These are phyloP conservation scores for Ethmia dodecea DNA, from an alignment of 2,888 invertebrate species.

Conservation along the genomic window DNA sequence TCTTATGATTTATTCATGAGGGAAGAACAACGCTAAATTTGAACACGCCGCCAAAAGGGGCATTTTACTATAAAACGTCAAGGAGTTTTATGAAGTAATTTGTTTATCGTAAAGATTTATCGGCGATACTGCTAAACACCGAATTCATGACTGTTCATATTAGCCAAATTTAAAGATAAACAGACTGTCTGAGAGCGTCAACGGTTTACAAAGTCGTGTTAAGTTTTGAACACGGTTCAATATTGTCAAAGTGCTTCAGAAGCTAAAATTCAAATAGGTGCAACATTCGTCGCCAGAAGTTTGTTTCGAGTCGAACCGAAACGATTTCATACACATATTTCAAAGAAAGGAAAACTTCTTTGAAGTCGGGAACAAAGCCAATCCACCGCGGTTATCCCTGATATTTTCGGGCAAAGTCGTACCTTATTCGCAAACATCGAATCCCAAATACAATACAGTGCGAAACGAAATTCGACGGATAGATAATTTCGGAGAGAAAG, in stretches of 20 bases:
- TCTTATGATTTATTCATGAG: slow-evolving; percentile 77
- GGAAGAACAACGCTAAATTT: slow-evolving; percentile 63
- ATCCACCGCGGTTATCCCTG: slow-evolving; percentile 72
- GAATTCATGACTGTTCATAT: slow-evolving; percentile 2
- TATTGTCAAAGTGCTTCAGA: slow-evolving; percentile 6
- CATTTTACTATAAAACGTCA: slow-evolving; percentile 55
- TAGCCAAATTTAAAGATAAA: slow-evolving; percentile 1
- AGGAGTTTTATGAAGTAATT: slow-evolving; percentile 62
- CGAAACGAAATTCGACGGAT: slow-evolving; percentile 76
- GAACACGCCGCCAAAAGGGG: slow-evolving; percentile 48
- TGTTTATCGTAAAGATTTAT: slow-evolving; percentile 46
- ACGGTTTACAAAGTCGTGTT: too few species aligned
- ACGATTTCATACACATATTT: slow-evolving; percentile 65
- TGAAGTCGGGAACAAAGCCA: slow-evolving; percentile 75
- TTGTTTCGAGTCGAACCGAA: slow-evolving; percentile 29
- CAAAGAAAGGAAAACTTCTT: slow-evolving; percentile 63
- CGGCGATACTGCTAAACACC: slow-evolving; percentile 5
- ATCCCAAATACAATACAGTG: slow-evolving; percentile 75
- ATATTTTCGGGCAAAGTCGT: slow-evolving; percentile 68
- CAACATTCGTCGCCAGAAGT: slow-evolving; percentile 35
- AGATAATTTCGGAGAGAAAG: slow-evolving; percentile 73
- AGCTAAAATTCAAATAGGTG: slow-evolving; percentile 31
- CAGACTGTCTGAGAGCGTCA: too few species aligned
- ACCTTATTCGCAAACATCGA: slow-evolving; percentile 75
- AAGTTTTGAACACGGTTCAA: too few species aligned